Evolutionary conservation across 2,797 vertebrate species (phyloP).

Genomic region (Schizopygopsis pylzovi): DNA sequence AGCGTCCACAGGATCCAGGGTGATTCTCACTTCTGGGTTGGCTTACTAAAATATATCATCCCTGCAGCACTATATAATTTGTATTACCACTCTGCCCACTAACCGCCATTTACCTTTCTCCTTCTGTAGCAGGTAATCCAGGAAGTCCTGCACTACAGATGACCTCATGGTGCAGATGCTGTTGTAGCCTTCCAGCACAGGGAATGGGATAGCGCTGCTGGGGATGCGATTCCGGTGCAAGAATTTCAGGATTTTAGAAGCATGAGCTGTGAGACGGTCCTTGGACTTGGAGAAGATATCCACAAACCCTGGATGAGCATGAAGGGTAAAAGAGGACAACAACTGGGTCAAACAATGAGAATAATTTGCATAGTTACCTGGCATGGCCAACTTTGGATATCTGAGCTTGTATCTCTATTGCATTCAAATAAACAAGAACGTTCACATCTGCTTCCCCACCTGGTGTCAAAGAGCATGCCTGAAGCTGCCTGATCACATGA

Average conservation of each 20-base stretch:
- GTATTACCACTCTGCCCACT: neutral
- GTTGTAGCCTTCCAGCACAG: conserved; percentile 92
- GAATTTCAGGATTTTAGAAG: conserved; percentile 92
- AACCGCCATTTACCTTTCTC: conserved; percentile 83
- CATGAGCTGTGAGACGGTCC: conserved; percentile 86
- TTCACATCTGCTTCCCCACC: conserved; percentile 74
- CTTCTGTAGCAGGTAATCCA: conserved; percentile 91
- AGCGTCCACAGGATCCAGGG: neutral
- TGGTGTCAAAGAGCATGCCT: conserved; percentile 95
- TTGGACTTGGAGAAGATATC: conserved; percentile 97
- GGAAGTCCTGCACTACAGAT: conserved; percentile 88
- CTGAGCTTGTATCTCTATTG: neutral
- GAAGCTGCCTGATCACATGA: conserved; percentile 95
- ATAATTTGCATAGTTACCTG: neutral
- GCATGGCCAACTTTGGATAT: neutral
- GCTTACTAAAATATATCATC: neutral
- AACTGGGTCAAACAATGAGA: neutral
- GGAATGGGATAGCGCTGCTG: conserved; percentile 90
- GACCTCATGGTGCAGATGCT: conserved; percentile 94
- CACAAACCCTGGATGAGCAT: conserved; percentile 84
- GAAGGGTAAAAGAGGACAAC: neutral
- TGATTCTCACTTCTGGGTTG: neutral
- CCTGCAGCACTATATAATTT: neutral
- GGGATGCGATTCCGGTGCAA: conserved; percentile 94
- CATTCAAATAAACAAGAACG: conserved; percentile 17